Evolutionary conservation across 2,113 vertebrate genomes (phyloP).

Genomic region (Glareola pratincola): DNA sequence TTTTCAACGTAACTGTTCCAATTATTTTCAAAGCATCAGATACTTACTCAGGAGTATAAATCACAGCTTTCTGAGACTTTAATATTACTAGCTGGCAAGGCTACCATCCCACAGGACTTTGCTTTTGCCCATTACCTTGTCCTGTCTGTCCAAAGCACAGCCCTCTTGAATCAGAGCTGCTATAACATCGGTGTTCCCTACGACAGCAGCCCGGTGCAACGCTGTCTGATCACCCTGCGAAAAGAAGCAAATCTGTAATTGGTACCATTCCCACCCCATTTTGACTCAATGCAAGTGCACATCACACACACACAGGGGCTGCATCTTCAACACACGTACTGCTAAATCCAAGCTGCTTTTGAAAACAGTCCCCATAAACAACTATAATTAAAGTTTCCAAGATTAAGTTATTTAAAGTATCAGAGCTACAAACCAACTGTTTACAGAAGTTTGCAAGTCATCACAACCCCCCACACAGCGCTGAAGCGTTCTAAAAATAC

Average conservation of each 20-base stretch:
- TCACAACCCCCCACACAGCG: background rate
- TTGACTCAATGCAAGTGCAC: background rate
- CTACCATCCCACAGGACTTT: background rate
- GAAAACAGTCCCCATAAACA: background rate
- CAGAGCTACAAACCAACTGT: background rate
- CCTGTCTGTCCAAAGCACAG: slow-evolving; percentile 91
- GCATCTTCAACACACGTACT: background rate
- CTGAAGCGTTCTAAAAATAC: background rate
- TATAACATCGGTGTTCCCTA: slow-evolving; percentile 88
- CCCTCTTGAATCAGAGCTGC: slow-evolving; percentile 89
- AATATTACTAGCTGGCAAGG: background rate
- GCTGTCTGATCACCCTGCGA: slow-evolving; percentile 92
- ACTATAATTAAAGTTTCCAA: background rate
- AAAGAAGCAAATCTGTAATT: background rate
- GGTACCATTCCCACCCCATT: background rate
- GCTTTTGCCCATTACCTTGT: slow-evolving; percentile 82
- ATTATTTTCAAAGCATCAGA: background rate
- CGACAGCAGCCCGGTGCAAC: slow-evolving; percentile 88
- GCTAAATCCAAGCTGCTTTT: background rate
- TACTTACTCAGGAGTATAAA: background rate
- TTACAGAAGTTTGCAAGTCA: background rate
- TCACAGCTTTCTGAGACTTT: background rate
- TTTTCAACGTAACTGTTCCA: background rate
- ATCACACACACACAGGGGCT: background rate
- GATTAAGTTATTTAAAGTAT: background rate